Evolutionary conservation across 2,888 invertebrate species (phyloP).

Genomic region (Piscicola geometra): DNA sequence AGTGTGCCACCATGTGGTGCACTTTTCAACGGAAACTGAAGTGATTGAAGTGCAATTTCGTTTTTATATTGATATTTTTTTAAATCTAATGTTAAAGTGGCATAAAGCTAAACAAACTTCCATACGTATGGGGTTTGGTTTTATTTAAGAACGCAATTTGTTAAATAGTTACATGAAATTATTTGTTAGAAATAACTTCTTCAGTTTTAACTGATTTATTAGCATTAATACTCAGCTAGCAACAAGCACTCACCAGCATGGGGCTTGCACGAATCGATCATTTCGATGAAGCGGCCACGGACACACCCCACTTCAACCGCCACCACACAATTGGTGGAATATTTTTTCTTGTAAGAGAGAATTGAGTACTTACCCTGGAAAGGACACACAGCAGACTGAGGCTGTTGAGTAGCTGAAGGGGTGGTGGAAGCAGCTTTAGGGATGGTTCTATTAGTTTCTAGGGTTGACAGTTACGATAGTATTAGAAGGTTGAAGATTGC

Average conservation of each 20-base stretch:
- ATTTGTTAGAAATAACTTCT: no score
- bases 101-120: no score
- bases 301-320: background rate
- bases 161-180: no score
- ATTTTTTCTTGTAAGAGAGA: background rate
- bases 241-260: background rate
- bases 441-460: background rate
- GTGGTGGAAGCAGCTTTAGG: background rate
- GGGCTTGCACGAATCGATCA: background rate
- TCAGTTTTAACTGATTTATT: background rate
- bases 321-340: background rate
- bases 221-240: background rate
- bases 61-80: background rate
- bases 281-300: background rate
- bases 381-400: background rate
- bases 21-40: background rate
- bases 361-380: conserved; percentile 3
- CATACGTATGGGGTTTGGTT: no score
- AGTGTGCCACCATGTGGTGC: background rate
- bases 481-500: no score
- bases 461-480: background rate
- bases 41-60: background rate
- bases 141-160: no score
- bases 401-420: background rate
- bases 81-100: no score